phyloP scores from a whole-genome alignment of 2,113 vertebrate genomes.

The Prunella fulvescens region DNA sequence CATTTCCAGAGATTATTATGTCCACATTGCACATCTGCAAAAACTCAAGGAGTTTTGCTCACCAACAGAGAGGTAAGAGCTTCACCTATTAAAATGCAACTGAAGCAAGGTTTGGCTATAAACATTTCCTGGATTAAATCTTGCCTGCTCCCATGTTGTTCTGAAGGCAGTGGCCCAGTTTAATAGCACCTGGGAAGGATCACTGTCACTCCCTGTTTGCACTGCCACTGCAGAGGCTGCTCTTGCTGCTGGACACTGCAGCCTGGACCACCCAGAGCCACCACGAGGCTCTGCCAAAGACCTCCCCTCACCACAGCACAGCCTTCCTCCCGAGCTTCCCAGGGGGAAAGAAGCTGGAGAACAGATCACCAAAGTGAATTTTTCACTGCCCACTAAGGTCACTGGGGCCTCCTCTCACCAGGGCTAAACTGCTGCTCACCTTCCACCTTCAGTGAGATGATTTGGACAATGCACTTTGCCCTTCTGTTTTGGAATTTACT shows the following conservation, averaged over 20 bases:
- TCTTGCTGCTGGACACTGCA: not conserved
- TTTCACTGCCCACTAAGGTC: not conserved
- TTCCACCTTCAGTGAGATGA: fast-evolving
- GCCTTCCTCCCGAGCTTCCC: not conserved
- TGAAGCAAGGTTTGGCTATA: not conserved
- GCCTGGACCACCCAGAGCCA: not conserved
- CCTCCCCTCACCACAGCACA: not conserved
- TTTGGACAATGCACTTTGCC: not conserved
- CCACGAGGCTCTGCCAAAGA: not conserved
- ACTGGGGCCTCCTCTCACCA: not conserved
- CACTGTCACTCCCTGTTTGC: not conserved
- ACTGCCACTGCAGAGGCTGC: not conserved
- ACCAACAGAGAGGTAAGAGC: not conserved
- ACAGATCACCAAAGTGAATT: not conserved
- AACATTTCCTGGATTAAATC: not conserved
- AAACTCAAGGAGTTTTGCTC: not conserved
- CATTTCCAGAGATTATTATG: not conserved
- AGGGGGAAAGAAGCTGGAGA: not conserved
- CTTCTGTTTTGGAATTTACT: not conserved
- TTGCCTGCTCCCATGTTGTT: not conserved
- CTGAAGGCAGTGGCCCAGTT: not conserved
- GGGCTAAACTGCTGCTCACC: not conserved
- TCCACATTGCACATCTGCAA: not conserved
- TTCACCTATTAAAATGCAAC: not conserved
- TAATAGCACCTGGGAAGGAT: not conserved